Percentiles rank a stretch among this genome's conserved stretches.
phyloP scores from a whole-genome alignment of 2,113 vertebrate species.

The Oryzias melastigma region DNA sequence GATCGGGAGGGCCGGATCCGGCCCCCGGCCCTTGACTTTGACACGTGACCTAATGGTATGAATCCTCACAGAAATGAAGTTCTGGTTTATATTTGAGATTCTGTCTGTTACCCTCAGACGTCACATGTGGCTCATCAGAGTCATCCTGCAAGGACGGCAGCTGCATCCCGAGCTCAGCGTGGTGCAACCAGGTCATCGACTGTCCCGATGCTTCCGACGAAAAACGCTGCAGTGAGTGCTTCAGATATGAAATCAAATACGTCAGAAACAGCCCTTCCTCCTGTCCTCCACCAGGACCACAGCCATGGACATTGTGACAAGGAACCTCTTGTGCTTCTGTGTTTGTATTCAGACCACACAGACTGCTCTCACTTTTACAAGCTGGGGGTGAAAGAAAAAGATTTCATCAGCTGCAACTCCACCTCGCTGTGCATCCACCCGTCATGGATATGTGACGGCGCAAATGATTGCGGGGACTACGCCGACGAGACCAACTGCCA shows the following conservation, averaged over 20 bases:
- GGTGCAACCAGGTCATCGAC: constrained; percentile 94
- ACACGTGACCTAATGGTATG: too few relatives aligned
- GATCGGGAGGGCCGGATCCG: too few relatives aligned
- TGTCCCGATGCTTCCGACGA: constrained; percentile 95
- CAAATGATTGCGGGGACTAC: constrained; percentile 97
- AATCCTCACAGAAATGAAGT: neutral
- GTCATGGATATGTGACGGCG: constrained; percentile 94
- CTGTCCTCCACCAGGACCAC: neutral
- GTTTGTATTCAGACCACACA: constrained; percentile 82
- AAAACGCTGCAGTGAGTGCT: constrained; percentile 90
- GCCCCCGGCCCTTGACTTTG: too few relatives aligned
- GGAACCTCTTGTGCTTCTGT: constrained; percentile 23
- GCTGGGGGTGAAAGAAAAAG: constrained; percentile 89
- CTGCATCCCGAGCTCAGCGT: constrained; percentile 87
- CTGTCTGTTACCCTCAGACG: constrained; percentile 74
- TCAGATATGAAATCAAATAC: constrained; percentile 6
- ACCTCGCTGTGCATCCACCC: constrained; percentile 95
- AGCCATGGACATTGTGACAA: constrained; percentile 18
- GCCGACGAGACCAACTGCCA: constrained; percentile 94
- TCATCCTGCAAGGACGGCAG: constrained; percentile 87
- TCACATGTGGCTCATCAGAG: constrained; percentile 85
- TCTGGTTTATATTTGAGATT: constrained; percentile 46
- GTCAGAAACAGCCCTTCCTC: neutral
- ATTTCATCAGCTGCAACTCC: constrained; percentile 93
- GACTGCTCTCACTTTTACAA: constrained; percentile 93